Evolutionary conservation across 2,888 invertebrate genomes (phyloP).

Genomic region (Leistus spinibarbis): DNA sequence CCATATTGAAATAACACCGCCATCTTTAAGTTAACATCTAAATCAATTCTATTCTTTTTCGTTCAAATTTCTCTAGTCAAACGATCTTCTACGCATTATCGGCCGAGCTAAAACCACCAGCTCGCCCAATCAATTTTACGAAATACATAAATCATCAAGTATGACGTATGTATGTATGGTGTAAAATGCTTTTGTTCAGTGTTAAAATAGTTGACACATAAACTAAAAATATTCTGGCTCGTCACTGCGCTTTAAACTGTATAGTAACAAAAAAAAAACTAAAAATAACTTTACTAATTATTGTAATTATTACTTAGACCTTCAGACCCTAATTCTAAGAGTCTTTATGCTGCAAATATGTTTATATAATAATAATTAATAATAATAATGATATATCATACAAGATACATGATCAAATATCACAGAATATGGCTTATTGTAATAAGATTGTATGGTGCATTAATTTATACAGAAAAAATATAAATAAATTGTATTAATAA

Average conservation of each 20-base stretch:
- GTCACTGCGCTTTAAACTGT: constrained; percentile 30
- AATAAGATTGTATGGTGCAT: constrained; percentile 41
- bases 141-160: too few relatives aligned
- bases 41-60: background rate
- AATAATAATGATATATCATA: constrained; percentile 34
- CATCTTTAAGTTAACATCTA: background rate
- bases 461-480: constrained; percentile 42
- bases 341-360: constrained; percentile 31
- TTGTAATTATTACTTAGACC: constrained; percentile 26
- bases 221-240: constrained; percentile 26
- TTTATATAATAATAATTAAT: constrained; percentile 22
- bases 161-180: background rate
- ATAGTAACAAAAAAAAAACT: constrained; percentile 20
- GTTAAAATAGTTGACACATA: constrained; percentile 22
- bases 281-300: constrained; percentile 17
- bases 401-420: constrained; percentile 37
- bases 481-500: constrained; percentile 40
- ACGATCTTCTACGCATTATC: background rate
- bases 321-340: constrained; percentile 18
- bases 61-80: background rate
- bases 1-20: too few relatives aligned
- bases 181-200: constrained; percentile 22
- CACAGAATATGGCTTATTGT: constrained; percentile 39
- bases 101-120: background rate
- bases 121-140: background rate